A percentile compares a stretch with the other conserved stretches of the same genome.
phyloP scores from a whole-genome alignment of 2,113 vertebrate genomes.

The Delphinapterus leucas region DNA sequence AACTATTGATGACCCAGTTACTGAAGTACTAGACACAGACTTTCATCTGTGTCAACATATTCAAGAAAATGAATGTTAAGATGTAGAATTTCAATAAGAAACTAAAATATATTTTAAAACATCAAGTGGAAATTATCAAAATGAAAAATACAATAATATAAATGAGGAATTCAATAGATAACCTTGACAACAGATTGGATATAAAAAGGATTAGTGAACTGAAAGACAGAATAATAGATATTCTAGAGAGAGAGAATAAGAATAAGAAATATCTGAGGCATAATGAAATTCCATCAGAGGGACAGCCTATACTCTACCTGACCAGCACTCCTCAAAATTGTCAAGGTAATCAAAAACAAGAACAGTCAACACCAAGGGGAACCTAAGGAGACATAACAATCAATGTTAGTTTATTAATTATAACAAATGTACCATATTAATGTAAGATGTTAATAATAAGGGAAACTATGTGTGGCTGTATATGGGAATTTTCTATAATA shows the following conservation, averaged over 20 bases:
- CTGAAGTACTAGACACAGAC: neutral
- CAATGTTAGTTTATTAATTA: too few species aligned
- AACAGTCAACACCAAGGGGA: too few species aligned
- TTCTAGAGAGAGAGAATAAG: neutral
- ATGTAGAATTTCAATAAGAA: neutral
- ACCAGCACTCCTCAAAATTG: too few species aligned
- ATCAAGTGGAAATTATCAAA: neutral
- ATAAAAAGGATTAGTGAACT: neutral
- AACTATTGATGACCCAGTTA: neutral
- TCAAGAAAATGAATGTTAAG: neutral
- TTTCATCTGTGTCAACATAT: neutral
- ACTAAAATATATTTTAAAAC: neutral
- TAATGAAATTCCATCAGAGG: neutral
- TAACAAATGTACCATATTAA: too few species aligned
- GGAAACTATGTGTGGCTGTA: too few species aligned
- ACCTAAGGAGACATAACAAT: too few species aligned
- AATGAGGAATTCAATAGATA: neutral
- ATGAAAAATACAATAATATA: neutral
- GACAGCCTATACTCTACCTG: too few species aligned
- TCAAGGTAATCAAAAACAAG: too few species aligned
- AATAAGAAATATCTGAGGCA: neutral
- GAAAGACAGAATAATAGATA: neutral
- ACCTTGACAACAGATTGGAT: neutral
- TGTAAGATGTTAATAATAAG: too few species aligned
- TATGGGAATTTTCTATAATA: too few species aligned